These are phyloP conservation scores for Lophochroa leadbeateri DNA, from an alignment of 2,113 vertebrate species.

Conservation along the genomic window DNA sequence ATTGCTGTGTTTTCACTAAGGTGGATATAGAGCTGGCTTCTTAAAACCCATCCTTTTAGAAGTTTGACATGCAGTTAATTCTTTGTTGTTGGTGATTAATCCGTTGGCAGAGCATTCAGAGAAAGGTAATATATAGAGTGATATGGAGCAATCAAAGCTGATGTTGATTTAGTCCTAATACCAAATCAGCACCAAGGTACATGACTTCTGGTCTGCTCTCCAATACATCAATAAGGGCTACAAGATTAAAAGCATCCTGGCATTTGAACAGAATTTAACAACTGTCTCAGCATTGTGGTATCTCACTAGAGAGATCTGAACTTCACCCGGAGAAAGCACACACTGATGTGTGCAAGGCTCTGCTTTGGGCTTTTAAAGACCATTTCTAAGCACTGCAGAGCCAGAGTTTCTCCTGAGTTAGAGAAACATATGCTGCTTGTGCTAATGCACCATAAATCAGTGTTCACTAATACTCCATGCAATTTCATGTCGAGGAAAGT, in stretches of 20 bases:
- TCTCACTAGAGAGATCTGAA: neutral
- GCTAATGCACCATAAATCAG: neutral
- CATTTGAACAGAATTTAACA: neutral
- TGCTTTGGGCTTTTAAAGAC: neutral
- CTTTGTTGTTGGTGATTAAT: constrained; percentile 3
- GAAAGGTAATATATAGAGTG: neutral
- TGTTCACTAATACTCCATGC: neutral
- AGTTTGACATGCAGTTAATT: neutral
- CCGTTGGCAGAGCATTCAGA: neutral
- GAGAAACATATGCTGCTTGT: neutral
- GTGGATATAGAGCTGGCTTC: neutral
- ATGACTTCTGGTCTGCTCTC: neutral
- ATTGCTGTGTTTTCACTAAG: constrained; percentile 42
- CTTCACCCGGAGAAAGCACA: neutral
- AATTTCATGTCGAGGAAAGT: neutral
- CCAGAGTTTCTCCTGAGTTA: neutral
- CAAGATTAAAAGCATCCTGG: neutral
- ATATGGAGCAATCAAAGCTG: neutral
- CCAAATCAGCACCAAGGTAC: constrained; percentile 1
- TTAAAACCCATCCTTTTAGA: constrained; percentile 10
- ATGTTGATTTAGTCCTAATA: constrained; percentile 11
- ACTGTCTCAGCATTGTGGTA: neutral
- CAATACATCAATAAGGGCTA: neutral
- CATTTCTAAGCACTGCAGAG: neutral
- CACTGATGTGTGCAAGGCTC: neutral